Evolutionary conservation across 2,797 vertebrate genomes (phyloP), one percentile per base, ranked within the genome.

Genomic region (Meda fulgida): DNA sequence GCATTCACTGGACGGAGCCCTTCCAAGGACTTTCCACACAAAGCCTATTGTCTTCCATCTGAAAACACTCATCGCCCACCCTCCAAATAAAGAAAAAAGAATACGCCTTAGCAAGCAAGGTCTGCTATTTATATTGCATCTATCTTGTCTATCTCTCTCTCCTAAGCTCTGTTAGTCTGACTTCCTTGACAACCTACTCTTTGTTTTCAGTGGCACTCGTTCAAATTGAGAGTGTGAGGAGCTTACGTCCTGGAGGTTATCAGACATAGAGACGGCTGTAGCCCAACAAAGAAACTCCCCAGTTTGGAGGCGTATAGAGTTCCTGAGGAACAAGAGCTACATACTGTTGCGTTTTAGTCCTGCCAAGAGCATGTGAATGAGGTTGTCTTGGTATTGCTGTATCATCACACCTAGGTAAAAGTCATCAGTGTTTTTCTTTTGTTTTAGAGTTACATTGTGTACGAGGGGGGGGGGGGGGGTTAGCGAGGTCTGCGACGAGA

Each of bases 31-130:
- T 89, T 90, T 84, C 58, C 76, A 73, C 84, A 40, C 78, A 89
- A 90, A 88, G 89, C 73, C 87, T 66, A 93, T 91, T 93, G 92
- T 92, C 85, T 80, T 73, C 86, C 73, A 82, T 80, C 70, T 88
- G 83, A 85, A 87, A 91, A 92, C 90, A 94, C 89, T 84, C 90
- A 87, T 72, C 58, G 80, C 48, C 63, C 36, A 82, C 46, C 58
- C 69, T 48, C 14, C n/a, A 58, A 31, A 13, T 26, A 58, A n/a
- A 13, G 8, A 67, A 73, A 46, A 84, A 84, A 31, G 19, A n/a
- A 40, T 51, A 83, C 26, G 72, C n/a, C 29, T 60, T 8, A 6
- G 71, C 26, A 65, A 65, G 38, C 19, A 51, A 48, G 38, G 23
- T 53, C 19, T 72, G 66, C 86, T 86, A 83, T 87, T 88, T 84